Evolutionary conservation across 30 jellyfish, hydroid and myxozoan species (phyloP).

Genomic region (Haliclystus octoradiatus): DNA sequence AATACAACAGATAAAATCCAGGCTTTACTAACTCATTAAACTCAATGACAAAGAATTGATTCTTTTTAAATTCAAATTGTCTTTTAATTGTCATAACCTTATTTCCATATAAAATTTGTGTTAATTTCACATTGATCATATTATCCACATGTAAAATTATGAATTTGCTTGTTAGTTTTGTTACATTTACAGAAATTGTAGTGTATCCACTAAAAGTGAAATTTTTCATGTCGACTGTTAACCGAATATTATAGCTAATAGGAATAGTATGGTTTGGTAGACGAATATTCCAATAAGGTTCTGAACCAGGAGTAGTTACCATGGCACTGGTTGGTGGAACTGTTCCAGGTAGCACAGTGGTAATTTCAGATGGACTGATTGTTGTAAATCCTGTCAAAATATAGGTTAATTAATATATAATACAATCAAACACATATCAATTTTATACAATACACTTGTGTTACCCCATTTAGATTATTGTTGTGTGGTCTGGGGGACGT

Average conservation of each 20-base stretch:
- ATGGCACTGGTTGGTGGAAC: slow-evolving; percentile 15
- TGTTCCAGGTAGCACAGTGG: no score
- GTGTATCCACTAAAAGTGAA: slow-evolving; percentile 30
- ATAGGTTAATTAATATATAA: no score
- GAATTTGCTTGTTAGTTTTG: slow-evolving; percentile 32
- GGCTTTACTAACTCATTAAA: slow-evolving; percentile 11
- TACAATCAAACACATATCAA: no score
- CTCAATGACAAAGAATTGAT: slow-evolving; percentile 50
- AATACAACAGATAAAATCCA: slow-evolving; percentile 34
- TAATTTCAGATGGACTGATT: no score
- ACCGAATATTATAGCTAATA: slow-evolving; percentile 38
- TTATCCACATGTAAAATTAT: slow-evolving; percentile 38
- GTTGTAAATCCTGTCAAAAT: no score
- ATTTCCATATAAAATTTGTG: no score
- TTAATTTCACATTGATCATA: slow-evolving; percentile 15
- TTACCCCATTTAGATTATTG: no score
- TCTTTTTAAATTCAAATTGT: slow-evolving; percentile 20
- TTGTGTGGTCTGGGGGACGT: no score
- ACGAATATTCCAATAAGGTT: slow-evolving; percentile 43
- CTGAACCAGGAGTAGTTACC: slow-evolving; percentile 19
- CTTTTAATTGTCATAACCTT: slow-evolving; percentile 16
- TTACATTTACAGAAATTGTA: slow-evolving; percentile 20
- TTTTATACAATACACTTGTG: no score
- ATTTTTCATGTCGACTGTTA: slow-evolving; percentile 37
- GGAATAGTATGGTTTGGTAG: slow-evolving; percentile 50